Conservation (phyloP, 2,113 vertebrate species). For the Coptodon bakossiorum region DNA sequence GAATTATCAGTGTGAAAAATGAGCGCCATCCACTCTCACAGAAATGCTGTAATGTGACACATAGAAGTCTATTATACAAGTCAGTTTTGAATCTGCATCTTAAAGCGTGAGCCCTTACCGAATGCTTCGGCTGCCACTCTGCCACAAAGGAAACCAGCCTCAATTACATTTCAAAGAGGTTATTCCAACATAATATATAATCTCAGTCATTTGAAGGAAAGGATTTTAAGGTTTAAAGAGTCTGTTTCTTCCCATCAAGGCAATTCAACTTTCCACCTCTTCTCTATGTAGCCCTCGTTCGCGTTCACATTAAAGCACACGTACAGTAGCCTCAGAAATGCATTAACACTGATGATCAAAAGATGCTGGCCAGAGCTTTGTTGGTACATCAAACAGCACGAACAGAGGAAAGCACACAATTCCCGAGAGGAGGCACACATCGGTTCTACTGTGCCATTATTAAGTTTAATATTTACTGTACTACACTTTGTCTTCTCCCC, state of each 20-base stretch:
- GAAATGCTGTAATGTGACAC: not conserved
- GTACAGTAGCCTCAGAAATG: not conserved
- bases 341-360: constrained; percentile 48
- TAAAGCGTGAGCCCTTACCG: not conserved
- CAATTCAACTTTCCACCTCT: not conserved
- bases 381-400: constrained; percentile 40
- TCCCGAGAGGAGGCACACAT: not conserved
- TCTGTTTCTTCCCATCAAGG: not conserved
- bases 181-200: not conserved
- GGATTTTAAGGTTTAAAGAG: constrained; percentile 5
- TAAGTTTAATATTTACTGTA: constrained; percentile 52
- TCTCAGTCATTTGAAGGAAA: not conserved
- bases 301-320: not conserved
- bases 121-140: not conserved
- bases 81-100: not conserved
- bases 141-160: not conserved
- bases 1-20: constrained; percentile 13
- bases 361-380: constrained; percentile 18
- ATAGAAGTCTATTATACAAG: not conserved
- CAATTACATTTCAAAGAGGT: not conserved
- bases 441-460: constrained; percentile 25
- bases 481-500: constrained; percentile 7
- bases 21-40: not conserved
- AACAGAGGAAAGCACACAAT: not conserved
- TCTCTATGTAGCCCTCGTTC: not conserved